Percentiles rank a stretch among this genome's conserved stretches.
These are phyloP conservation scores for Penaeus monodon DNA, from an alignment of 2,888 invertebrate species.

Conservation along the genomic window DNA sequence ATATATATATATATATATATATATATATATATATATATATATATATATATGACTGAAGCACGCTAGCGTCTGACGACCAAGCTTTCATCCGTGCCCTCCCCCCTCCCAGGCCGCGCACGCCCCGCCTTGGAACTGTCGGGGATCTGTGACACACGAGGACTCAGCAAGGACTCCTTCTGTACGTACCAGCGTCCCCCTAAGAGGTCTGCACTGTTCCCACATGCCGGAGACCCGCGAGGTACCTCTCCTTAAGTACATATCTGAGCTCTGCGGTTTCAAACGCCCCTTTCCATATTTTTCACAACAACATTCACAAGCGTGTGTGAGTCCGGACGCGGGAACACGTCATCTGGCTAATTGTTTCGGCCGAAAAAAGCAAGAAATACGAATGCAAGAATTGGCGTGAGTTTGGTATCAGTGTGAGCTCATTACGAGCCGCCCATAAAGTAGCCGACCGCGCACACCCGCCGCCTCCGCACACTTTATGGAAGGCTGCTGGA, in stretches of 20 bases:
- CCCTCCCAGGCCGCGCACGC: slow-evolving; percentile 4
- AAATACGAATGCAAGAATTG: slow-evolving; percentile 47
- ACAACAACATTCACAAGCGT: not conserved
- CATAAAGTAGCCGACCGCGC: slow-evolving; percentile 58
- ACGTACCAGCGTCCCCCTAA: slow-evolving; percentile 25
- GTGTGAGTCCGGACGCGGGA: no score
- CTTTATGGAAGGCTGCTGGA: slow-evolving; percentile 53
- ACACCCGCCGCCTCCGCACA: slow-evolving; percentile 55
- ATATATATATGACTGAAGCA: not conserved
- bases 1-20: not conserved
- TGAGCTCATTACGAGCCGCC: slow-evolving; percentile 51
- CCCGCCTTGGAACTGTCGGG: not conserved
- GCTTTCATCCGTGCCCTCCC: not conserved
- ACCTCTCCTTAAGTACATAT: not conserved
- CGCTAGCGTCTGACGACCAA: no score
- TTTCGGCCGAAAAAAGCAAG: no score
- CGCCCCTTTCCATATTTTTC: not conserved
- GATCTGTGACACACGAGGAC: slow-evolving; percentile 13
- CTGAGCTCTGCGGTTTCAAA: not conserved
- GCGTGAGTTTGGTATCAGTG: slow-evolving; percentile 58
- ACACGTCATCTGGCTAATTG: no score
- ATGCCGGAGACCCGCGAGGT: not conserved
- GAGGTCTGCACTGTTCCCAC: slow-evolving; percentile 49
- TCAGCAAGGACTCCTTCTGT: slow-evolving; percentile 22
- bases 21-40: not conserved